Evolutionary conservation across 2,113 vertebrate genomes (phyloP).

Genomic region (Heterotilapia buettikoferi): DNA sequence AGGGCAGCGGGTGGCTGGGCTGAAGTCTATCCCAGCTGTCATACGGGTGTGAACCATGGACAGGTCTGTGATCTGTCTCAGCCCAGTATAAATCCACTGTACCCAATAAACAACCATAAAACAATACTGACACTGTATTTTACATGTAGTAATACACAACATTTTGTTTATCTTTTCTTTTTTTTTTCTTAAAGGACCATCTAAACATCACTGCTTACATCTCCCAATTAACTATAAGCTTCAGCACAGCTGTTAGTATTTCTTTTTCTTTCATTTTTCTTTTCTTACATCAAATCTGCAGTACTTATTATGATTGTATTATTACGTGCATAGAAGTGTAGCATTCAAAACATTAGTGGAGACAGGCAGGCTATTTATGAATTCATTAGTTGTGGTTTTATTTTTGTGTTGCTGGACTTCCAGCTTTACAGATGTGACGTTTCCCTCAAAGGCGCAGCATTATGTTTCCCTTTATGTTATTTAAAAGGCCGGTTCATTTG

Average conservation of each 20-base stretch:
- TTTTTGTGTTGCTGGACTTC: neutral
- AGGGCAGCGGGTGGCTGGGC: neutral
- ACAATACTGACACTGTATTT: neutral
- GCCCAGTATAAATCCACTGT: neutral
- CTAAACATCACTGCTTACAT: neutral
- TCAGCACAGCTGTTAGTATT: neutral
- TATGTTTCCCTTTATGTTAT: neutral
- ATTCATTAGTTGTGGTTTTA: neutral
- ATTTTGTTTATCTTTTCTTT: neutral
- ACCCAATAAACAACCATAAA: neutral
- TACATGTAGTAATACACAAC: neutral
- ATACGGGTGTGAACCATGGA: neutral
- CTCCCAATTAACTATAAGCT: neutral
- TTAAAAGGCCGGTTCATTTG: neutral
- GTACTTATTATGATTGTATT: neutral
- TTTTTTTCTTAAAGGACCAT: neutral
- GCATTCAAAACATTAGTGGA: neutral
- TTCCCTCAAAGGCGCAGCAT: neutral
- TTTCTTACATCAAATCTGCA: neutral
- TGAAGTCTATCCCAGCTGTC: neutral
- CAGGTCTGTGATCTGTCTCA: neutral
- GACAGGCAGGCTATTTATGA: neutral
- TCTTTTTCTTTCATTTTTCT: neutral
- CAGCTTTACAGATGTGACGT: neutral
- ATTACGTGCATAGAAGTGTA: neutral